Evolutionary conservation across 2,113 vertebrate genomes (phyloP), one percentile per base, ranked within the genome.

Genomic region (Gorsachius goisagi): DNA sequence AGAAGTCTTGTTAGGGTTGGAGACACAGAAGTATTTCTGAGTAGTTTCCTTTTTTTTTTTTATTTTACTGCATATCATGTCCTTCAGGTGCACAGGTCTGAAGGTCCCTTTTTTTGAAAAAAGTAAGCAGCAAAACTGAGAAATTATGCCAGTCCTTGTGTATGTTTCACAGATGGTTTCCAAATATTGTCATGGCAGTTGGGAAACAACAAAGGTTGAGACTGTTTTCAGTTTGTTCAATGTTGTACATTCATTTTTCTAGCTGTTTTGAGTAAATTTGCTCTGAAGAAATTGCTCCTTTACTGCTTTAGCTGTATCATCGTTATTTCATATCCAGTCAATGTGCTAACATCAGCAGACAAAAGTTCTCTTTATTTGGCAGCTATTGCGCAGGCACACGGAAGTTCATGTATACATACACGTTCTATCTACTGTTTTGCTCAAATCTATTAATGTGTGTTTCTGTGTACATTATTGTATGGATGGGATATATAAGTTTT

Each of bases 211-310:
- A 93, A 90, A 88, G 41, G 12, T 33, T 76, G 86, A 84, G 66
- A 73, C 68, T 90, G 80, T 95, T 89, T 95, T 85, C 92, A 55
- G 77, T 81, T 55, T 91, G 41, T 83, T 93, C 59, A 7, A 12
- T 56, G 58, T 45, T 72, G 47, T 82, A 35, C 83, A 83, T 63
- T 95, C 45, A 55, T 84, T 96, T 93, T 90, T 74, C 85, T 88
- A 72, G 35, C 74, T 94, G 35, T 33, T 94, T 33, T 94, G 83
- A 83, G 44, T 88, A 94, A 88, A 97, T 82, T 89, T 88, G 6
- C 49, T 74, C 81, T 75, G 50, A 90, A 93, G 75, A 90, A 96
- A 88, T 30, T 55, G 11, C 62, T 95, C 12, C 47, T 90, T 92
- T 74, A 41, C 71, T 50, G n/a, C 68, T 91, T 76, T 75, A 79